A percentile compares a stretch with the other conserved stretches of the same genome.
Conservation (phyloP, 2,888 invertebrate species). For the Drosophila anceps region DNA sequence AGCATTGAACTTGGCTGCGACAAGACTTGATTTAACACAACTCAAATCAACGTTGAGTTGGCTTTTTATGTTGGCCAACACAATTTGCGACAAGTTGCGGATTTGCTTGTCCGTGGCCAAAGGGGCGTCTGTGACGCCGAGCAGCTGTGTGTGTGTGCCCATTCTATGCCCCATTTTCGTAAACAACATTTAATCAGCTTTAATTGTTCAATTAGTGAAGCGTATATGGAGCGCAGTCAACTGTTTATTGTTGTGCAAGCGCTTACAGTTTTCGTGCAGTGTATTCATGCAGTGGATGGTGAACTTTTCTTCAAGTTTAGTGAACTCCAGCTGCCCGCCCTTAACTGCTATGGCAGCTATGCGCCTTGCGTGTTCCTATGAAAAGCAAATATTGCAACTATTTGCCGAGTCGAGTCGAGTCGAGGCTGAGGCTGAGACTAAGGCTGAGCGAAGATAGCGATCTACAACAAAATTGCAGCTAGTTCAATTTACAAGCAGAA, state of each 20-base stretch:
- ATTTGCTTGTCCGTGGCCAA: conserved; percentile 48
- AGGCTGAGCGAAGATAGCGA: conserved; percentile 52
- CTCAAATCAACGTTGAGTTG: conserved; percentile 2
- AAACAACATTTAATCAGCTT: conserved; percentile 53
- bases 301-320: conserved; percentile 39
- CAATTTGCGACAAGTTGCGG: conserved; percentile 53
- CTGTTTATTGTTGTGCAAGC: conserved; percentile 10
- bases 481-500: conserved; percentile 61
- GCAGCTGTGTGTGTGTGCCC: conserved; percentile 45
- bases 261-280: conserved; percentile 9
- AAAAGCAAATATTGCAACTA: conserved; percentile 62
- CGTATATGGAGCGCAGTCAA: conserved; percentile 40
- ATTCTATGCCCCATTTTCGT: conserved; percentile 60
- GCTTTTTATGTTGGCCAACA: conserved; percentile 38
- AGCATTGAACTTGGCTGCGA: conserved; percentile 52
- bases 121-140: conserved; percentile 34
- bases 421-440: too few species aligned
- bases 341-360: conserved; percentile 38
- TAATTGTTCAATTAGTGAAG: conserved; percentile 72
- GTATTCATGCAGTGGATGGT: background rate
- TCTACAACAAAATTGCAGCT: conserved; percentile 70
- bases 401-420: conserved; percentile 28
- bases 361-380: conserved; percentile 55
- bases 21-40: conserved; percentile 25
- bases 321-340: conserved; percentile 52